A percentile compares a stretch with the other conserved stretches of the same genome.
Conservation (phyloP, 1,140 invertebrate species). For the Patella vulgata region DNA sequence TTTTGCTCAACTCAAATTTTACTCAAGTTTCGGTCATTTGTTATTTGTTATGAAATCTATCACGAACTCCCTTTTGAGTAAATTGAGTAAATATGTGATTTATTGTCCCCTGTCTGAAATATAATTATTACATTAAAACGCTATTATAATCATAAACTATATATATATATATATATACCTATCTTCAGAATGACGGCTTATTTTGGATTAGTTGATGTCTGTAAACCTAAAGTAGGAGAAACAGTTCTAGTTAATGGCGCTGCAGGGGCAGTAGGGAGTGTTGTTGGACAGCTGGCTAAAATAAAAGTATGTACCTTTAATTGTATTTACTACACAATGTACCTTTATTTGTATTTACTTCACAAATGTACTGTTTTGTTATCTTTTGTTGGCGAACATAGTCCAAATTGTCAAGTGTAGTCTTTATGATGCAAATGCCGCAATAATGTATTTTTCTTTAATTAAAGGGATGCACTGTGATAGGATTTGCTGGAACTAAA, state of each 20-base stretch:
- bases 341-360: not conserved
- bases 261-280: conserved; percentile 74
- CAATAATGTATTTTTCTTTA: too few relatives aligned
- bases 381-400: too few relatives aligned
- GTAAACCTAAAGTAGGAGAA: conserved; percentile 75
- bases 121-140: not conserved
- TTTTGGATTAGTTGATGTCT: conserved; percentile 78
- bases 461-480: conserved; percentile 73
- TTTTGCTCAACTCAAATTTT: too few relatives aligned
- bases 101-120: not conserved
- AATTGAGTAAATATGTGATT: too few relatives aligned
- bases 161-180: conserved; percentile 5
- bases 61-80: too few relatives aligned
- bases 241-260: conserved; percentile 73
- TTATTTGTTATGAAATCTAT: too few relatives aligned
- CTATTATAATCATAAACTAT: not conserved
- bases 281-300: conserved; percentile 76
- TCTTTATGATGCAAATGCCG: too few relatives aligned
- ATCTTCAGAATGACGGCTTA: conserved; percentile 76
- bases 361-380: too few relatives aligned
- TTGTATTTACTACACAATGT: not conserved
- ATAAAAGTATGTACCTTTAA: conserved; percentile 32
- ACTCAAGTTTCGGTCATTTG: too few relatives aligned
- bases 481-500: conserved; percentile 78
- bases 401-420: too few relatives aligned